phyloP scores from a whole-genome alignment of 2,888 invertebrate genomes.

The Drosophila longiperda region DNA sequence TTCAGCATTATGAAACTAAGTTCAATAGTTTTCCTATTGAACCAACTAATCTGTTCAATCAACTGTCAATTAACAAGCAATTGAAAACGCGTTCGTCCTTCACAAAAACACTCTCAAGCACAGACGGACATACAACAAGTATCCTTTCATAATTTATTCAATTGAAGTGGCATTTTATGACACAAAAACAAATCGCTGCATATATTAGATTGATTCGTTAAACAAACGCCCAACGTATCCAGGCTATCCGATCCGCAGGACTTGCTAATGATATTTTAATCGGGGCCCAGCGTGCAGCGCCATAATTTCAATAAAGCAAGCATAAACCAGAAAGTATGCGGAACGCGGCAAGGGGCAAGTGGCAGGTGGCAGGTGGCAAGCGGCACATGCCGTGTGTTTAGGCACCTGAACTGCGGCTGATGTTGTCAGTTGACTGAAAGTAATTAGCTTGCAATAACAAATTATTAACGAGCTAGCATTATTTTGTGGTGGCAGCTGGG shows the following conservation, averaged over 20 bases:
- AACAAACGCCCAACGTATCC: conserved; percentile 36
- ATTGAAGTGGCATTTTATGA: conserved; percentile 48
- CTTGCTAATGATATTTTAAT: conserved; percentile 64
- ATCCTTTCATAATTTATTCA: conserved; percentile 56
- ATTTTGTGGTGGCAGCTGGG: conserved; percentile 19
- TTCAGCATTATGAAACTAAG: not conserved
- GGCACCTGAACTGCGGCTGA: conserved; percentile 20
- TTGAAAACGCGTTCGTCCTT: conserved; percentile 35
- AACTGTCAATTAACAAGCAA: conserved; percentile 58
- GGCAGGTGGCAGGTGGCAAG: conserved; percentile 28
- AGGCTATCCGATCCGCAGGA: conserved; percentile 15
- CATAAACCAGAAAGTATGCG: conserved; percentile 38
- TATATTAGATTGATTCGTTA: conserved; percentile 57
- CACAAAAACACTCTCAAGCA: conserved; percentile 19
- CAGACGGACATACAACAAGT: not conserved
- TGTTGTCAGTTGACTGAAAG: conserved; percentile 53
- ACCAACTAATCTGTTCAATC: conserved; percentile 39
- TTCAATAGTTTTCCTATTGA: conserved; percentile 1
- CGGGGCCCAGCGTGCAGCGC: conserved; percentile 20
- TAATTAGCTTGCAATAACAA: conserved; percentile 60
- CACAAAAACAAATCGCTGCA: conserved; percentile 55
- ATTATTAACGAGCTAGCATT: conserved; percentile 40
- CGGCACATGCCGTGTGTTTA: conserved; percentile 11
- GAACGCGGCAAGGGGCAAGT: conserved; percentile 25
- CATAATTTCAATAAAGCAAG: conserved; percentile 59